Conservation (phyloP, 2,113 vertebrate genomes). For the Notarius quadriscutis region DNA sequence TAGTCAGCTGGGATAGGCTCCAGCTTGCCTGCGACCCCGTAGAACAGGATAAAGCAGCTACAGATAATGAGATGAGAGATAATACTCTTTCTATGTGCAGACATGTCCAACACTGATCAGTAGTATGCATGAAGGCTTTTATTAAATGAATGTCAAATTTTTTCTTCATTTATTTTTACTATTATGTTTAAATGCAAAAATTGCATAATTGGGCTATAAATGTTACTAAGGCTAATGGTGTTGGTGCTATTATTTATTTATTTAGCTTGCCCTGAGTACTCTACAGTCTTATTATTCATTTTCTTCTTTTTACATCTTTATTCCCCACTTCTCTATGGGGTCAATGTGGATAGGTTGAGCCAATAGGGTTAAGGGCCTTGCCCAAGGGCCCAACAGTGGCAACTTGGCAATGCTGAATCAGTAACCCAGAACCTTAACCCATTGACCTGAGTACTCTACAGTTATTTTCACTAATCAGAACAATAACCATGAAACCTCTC, state of each 20-base stretch:
- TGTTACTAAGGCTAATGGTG: background rate
- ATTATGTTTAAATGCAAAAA: background rate
- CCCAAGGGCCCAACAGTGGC: too few relatives aligned
- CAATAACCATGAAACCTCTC: background rate
- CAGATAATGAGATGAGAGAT: background rate
- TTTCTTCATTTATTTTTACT: background rate
- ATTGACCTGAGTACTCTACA: background rate
- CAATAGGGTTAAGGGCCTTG: too few relatives aligned
- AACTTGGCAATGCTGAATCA: too few relatives aligned
- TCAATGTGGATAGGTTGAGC: too few relatives aligned
- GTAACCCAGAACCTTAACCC: too few relatives aligned
- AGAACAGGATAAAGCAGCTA: too few relatives aligned
- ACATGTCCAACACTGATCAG: background rate
- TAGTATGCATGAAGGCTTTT: background rate
- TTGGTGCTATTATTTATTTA: background rate
- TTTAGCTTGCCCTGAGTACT: background rate
- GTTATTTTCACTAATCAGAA: background rate
- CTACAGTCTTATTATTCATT: background rate
- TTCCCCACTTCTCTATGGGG: too few relatives aligned
- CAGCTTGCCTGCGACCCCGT: too few relatives aligned
- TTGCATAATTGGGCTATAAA: background rate
- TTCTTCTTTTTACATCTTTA: too few relatives aligned
- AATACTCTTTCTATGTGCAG: too few relatives aligned
- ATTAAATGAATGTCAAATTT: background rate
- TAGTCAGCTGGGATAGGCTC: too few relatives aligned